Conservation (phyloP, 2,113 vertebrate genomes). For the Aegithalos caudatus region DNA sequence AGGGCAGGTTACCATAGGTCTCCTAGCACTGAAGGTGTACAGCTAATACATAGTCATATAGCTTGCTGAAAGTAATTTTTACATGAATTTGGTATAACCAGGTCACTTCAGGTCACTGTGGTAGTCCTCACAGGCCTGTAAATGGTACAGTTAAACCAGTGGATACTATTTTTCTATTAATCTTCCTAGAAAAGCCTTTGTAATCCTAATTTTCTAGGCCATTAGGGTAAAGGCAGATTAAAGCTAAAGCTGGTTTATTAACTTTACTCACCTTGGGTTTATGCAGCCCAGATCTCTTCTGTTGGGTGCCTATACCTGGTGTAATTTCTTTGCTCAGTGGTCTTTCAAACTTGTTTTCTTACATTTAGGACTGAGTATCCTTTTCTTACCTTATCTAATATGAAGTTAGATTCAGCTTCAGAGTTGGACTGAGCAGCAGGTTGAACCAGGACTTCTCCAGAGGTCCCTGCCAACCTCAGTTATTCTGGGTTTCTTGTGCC, state of each 20-base stretch:
- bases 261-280: conserved; percentile 6
- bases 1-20: neutral
- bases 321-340: neutral
- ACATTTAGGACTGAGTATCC: neutral
- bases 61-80: neutral
- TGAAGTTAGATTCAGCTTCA: neutral
- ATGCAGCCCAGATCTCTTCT: neutral
- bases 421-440: neutral
- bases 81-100: neutral
- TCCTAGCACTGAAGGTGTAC: neutral
- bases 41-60: neutral
- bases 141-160: neutral
- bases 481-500: neutral
- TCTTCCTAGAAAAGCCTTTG: conserved; percentile 34
- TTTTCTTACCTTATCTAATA: neutral
- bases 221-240: conserved; percentile 49
- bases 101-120: neutral
- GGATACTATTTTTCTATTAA: conserved; percentile 39
- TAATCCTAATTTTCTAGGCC: conserved; percentile 51
- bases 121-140: neutral
- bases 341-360: neutral
- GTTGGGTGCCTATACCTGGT: neutral
- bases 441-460: neutral
- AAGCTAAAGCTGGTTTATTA: conserved; percentile 19
- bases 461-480: neutral